Evolutionary conservation across 2,113 vertebrate genomes (phyloP).

Genomic region (Poeciliopsis retropinna): DNA sequence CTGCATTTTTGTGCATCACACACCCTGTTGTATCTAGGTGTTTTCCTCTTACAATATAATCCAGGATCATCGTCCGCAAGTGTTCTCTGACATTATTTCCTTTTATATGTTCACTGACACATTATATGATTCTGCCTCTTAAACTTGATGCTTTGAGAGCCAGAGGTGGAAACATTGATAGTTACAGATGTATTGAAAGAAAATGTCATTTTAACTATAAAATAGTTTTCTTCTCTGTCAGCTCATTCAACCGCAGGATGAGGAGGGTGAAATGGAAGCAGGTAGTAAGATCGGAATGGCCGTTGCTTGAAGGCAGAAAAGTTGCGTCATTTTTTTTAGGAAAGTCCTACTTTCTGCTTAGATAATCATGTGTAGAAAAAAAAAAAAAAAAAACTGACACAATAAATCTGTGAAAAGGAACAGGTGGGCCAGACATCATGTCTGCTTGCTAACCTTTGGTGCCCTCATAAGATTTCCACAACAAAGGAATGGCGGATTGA

Average conservation of each 20-base stretch:
- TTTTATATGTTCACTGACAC: too few species aligned
- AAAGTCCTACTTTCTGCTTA: not conserved
- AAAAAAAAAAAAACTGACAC: not conserved
- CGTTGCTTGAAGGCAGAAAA: slow-evolving; percentile 16
- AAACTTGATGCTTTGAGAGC: not conserved
- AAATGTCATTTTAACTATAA: slow-evolving; percentile 39
- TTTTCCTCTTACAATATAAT: not conserved
- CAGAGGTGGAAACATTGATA: not conserved
- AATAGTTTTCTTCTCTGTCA: slow-evolving; percentile 11
- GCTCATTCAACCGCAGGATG: slow-evolving; percentile 7
- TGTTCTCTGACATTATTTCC: too few species aligned
- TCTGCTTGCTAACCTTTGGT: not conserved
- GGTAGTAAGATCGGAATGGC: slow-evolving; percentile 19
- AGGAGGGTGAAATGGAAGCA: not conserved
- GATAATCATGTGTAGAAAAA: not conserved
- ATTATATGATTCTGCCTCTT: not conserved
- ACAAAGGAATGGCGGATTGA: not conserved
- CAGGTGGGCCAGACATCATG: not conserved
- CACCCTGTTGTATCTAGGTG: not conserved
- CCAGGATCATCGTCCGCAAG: not conserved
- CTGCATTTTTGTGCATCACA: not conserved
- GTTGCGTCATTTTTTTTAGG: not conserved
- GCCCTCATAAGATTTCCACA: not conserved
- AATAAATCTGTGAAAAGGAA: not conserved
- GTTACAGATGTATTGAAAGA: slow-evolving; percentile 19